These are phyloP conservation scores for Eurytoma californica DNA, from an alignment of 2,888 invertebrate genomes.

Conservation along the genomic window DNA sequence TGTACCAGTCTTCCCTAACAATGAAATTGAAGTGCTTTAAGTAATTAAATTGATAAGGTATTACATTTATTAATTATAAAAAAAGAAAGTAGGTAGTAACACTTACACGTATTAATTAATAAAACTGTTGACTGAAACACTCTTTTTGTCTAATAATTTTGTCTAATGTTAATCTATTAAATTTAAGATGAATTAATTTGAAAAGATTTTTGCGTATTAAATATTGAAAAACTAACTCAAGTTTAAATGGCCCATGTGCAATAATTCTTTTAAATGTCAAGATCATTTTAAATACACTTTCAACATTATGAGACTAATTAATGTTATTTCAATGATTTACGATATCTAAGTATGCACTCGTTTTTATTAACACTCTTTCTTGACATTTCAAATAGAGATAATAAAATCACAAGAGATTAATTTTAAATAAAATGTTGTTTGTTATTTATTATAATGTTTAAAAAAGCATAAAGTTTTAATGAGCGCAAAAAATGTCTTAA, in stretches of 20 bases:
- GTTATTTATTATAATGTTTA: neutral
- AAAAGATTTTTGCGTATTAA: neutral
- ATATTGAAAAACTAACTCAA: neutral
- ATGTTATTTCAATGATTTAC: conserved; percentile 23
- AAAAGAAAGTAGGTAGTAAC: too few relatives aligned
- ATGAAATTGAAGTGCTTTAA: too few relatives aligned
- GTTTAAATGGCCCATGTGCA: neutral
- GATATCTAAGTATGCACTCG: neutral
- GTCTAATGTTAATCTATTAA: too few relatives aligned
- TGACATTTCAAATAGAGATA: neutral
- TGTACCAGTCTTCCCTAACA: too few relatives aligned
- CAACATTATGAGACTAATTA: conserved; percentile 12
- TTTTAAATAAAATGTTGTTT: neutral
- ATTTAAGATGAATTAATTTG: too few relatives aligned
- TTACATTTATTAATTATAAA: too few relatives aligned
- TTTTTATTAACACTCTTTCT: neutral
- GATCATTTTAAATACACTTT: conserved; percentile 16
- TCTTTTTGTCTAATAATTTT: too few relatives aligned
- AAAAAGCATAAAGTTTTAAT: neutral
- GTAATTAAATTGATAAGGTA: too few relatives aligned
- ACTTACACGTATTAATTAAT: too few relatives aligned
- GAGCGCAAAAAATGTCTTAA: neutral
- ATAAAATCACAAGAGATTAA: neutral
- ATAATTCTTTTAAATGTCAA: conserved; percentile 14
- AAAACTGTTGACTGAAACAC: too few relatives aligned